phyloP scores from a whole-genome alignment of 35 echinoderm and acorn worm species.

The Apostichopus parvimensis region DNA sequence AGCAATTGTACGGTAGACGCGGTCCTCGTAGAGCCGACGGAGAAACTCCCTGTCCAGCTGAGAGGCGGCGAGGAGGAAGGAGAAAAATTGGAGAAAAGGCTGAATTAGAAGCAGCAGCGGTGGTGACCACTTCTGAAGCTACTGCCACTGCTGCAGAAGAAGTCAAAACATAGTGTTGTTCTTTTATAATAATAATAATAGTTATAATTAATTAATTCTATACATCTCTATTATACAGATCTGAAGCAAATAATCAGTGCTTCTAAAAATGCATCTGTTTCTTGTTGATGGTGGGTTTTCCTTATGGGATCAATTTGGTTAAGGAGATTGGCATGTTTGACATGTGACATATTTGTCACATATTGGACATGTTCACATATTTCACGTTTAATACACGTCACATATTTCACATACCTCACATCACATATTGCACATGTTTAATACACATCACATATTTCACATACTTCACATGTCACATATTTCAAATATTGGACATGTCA shows the following conservation, averaged over 20 bases:
- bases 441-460: background rate
- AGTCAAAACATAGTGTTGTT: background rate
- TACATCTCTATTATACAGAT: no score
- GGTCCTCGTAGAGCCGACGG: background rate
- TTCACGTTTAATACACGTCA: background rate
- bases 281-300: background rate
- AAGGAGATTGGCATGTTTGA: no score
- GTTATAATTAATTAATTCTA: no score
- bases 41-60: background rate
- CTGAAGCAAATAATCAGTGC: no score
- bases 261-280: background rate
- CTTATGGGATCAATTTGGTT: background rate
- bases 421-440: no score
- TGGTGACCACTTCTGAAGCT: background rate
- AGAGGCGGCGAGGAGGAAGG: background rate
- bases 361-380: background rate
- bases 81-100: background rate
- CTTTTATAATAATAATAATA: no score
- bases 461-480: background rate
- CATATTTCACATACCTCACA: background rate
- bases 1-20: conserved; percentile 1
- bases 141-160: background rate
- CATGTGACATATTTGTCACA: background rate
- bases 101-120: background rate
- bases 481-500: background rate